Conservation (phyloP, 2,113 vertebrate species). For the Carassius gibelio region DNA sequence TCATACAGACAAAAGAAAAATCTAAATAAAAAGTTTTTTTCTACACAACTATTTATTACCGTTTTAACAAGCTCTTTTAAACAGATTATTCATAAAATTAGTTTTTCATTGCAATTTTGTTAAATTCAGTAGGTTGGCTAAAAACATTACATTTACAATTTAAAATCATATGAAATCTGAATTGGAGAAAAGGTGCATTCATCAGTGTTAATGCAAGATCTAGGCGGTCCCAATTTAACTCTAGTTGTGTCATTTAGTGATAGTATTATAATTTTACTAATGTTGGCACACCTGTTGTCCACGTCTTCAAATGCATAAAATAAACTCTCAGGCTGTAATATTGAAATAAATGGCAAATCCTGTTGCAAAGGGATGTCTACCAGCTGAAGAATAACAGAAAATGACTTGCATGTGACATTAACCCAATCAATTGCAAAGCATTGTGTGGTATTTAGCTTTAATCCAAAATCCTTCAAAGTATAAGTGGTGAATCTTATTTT, state of each 20-base stretch:
- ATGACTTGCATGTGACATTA: conserved; percentile 20
- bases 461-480: neutral
- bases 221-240: conserved; percentile 32
- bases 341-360: conserved; percentile 7
- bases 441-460: conserved; percentile 25
- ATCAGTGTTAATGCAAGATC: conserved; percentile 31
- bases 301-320: conserved; percentile 6
- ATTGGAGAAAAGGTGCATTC: neutral
- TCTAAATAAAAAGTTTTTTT: neutral
- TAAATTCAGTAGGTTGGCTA: conserved; percentile 35
- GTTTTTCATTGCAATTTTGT: conserved; percentile 48
- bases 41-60: conserved; percentile 34
- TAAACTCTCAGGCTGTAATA: conserved; percentile 18
- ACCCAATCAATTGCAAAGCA: conserved; percentile 18
- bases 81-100: conserved; percentile 25
- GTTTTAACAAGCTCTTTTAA: conserved; percentile 3
- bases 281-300: conserved; percentile 32
- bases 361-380: conserved; percentile 9
- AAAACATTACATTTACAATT: conserved; percentile 46
- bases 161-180: conserved; percentile 35
- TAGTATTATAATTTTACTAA: neutral
- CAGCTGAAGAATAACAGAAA: conserved; percentile 3
- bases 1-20: neutral
- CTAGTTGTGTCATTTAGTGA: neutral
- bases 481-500: conserved; percentile 1